Conservation (phyloP, 2,113 vertebrate species). For the Euleptes europaea region DNA sequence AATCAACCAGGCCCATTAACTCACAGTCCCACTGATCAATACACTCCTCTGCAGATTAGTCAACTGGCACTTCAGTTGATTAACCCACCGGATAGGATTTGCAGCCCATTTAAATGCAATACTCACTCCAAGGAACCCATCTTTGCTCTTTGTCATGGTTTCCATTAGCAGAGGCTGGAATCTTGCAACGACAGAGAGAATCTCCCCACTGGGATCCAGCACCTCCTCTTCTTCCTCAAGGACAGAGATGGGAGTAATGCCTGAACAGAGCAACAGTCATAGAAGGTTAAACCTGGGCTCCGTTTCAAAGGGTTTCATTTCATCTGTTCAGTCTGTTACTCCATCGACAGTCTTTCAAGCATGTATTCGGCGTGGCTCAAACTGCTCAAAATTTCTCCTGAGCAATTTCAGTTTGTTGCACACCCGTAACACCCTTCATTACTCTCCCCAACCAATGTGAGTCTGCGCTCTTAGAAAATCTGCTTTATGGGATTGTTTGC, state of each 20-base stretch:
- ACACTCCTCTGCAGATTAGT: neutral
- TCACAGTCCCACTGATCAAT: neutral
- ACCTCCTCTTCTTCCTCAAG: slow-evolving; percentile 69
- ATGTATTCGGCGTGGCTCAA: neutral
- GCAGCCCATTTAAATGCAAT: neutral
- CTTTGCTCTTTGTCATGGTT: slow-evolving; percentile 98
- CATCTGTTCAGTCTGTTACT: too few relatives aligned
- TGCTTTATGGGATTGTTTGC: neutral
- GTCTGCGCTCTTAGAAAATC: neutral
- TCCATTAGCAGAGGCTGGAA: slow-evolving; percentile 92
- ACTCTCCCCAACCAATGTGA: neutral
- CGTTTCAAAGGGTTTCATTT: neutral
- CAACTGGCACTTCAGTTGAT: neutral
- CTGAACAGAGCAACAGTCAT: slow-evolving; percentile 48
- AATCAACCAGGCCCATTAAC: neutral
- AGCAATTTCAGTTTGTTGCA: neutral
- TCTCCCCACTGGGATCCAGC: slow-evolving; percentile 83
- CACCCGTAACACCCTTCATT: neutral
- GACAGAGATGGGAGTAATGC: slow-evolving; percentile 54
- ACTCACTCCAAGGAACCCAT: slow-evolving; percentile 92
- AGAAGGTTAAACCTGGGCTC: neutral
- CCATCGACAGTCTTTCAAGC: neutral
- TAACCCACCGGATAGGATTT: neutral
- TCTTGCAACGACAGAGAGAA: slow-evolving; percentile 81
- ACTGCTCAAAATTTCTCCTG: too few relatives aligned